Evolutionary conservation across 2,113 vertebrate genomes (phyloP), one percentile per base, ranked within the genome.

Genomic region (Ailurus styani): DNA sequence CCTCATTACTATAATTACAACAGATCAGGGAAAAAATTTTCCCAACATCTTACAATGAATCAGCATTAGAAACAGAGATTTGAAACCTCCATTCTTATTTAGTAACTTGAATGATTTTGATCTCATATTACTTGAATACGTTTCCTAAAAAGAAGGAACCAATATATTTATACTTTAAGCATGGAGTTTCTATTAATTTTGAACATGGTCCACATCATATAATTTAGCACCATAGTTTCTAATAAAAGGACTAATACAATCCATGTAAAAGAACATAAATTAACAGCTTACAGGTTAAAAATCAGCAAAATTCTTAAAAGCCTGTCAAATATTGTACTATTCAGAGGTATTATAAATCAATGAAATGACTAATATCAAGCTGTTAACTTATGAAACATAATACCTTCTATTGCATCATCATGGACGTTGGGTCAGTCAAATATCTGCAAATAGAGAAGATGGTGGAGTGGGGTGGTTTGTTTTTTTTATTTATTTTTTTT

Each of bases 1-100:
- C 54, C 93, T 96, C 83, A 97, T 98, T 97, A 97, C 78, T 95
- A 66, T 93, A 97, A 95, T 98, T 96, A 93, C 79, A 96, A 97
- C 81, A 97, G 68, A 97, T 45, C 42, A 97, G 82, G 25, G 62
- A 52, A 93, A 37, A 78, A 55, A 57, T 45, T 37, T 54, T 87
- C 75, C 87, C 83, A 94, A 92, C 70, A 90, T 93, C 60, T 97
- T 83, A 42, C 60, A 87, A 42, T 85, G 96, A 98, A 75, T 90
- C 89, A 95, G 79, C 79, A 92, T 87, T 88, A 93, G 78, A 90
- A 91, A 83, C 68, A 90, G 68, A 96, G 57, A 87, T 73, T 89
- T 92, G 72, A 90, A 81, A 70, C 34, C 40, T 87, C 62, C 68
- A 34, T 81, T 88, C 91, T 96, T 90, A 87, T 93, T 97, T 96